Evolutionary conservation across 2,113 vertebrate genomes (phyloP), one percentile per base, ranked within the genome.

Genomic region (Edolisoma coerulescens): DNA sequence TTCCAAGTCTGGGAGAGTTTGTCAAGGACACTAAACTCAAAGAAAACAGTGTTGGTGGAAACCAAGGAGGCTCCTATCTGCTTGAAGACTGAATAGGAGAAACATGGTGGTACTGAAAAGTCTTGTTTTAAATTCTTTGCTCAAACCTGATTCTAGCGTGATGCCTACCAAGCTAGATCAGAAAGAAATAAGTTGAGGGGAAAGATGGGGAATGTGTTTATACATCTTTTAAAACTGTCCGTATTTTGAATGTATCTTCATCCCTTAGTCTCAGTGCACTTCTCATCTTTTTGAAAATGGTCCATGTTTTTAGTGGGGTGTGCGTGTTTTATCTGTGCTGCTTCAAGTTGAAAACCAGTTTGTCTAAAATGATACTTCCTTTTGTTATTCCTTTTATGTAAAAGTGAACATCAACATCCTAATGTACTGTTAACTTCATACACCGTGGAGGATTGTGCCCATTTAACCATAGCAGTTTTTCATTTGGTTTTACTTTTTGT

Each of bases 61-160:
- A 61, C 33, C 32, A 82, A 65, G 53, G 84, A 81, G 64, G 49
- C 83, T 96, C 53, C 59, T 85, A 4, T 84, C 53, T 69, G 12
- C 39, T 83, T 79, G 15, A 47, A 47, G 54, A 11, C n/a, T 41
- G 41, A 78, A 9, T 11, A 54, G 35, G 33, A 59, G 28, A 87
- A 93, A 74, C 28, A 12, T 16, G 17, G 26, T 73, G 56, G 17
- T 49, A 37, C 26, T 18, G 30, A 76, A 63, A 13, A 42, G 50
- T 54, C 27, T 63, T 70, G 5, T 18, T 86, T 79, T 39, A 41
- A 92, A 37, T 70, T 74, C 52, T 50, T 80, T 44, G 22, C n/a
- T 67, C 14, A 57, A 37, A 11, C 57, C 70, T 1, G 1, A 7
- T 85, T 80, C 23, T 64, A 56, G 13, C 0, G 0, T 23, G n/a